Evolutionary conservation across 2,113 vertebrate genomes (phyloP), one percentile per base, ranked within the genome.

Genomic region (Oreochromis niloticus): DNA sequence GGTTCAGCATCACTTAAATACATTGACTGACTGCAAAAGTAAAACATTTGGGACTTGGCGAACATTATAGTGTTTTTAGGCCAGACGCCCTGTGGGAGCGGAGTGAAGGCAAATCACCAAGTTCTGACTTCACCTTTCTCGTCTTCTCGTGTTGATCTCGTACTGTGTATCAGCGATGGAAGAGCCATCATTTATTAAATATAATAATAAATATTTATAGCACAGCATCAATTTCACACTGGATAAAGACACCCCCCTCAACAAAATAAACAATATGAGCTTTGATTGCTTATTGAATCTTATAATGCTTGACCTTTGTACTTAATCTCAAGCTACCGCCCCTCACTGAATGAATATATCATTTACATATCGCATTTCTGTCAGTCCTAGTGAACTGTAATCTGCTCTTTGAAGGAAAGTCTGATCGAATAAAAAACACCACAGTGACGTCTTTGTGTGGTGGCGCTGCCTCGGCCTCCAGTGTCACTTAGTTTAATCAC

Each of bases 401-500:
- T 52, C 63, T 68, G 81, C 19, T 24, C 16, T 91, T 55, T 84
- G 68, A 83, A 75, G 46, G 54, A 3, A 63, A 68, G 52, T 54
- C 19, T 85, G 79, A 80, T 80, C 19, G 6, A 75, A 22, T 81
- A 66, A 63, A 91, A 50, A 54, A 80, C 48, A 43, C 10, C 59
- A 41, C 81, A 50, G 22, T 9, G 32, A 75, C 27, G 71, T 39
- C 27, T 71, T 54, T 83, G 66, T 88, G 59, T 27, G n/a, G 46
- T 43, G 86, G 75, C 50, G 30, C 46, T 3, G 4, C 75, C 68
- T 80, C 24, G 7, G 63, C 48, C 85, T 85, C 50, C 61, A 55
- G 59, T 86, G 86, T 89, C 88, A 73, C 80, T 89, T 85, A 52
- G 87, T 91, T 91, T 89, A 88, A 90, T 94, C 90, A 91, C 16